Percentiles rank a stretch among this genome's conserved stretches.
phyloP scores from a whole-genome alignment of 2,113 vertebrate genomes.

The Elephantulus edwardii region DNA sequence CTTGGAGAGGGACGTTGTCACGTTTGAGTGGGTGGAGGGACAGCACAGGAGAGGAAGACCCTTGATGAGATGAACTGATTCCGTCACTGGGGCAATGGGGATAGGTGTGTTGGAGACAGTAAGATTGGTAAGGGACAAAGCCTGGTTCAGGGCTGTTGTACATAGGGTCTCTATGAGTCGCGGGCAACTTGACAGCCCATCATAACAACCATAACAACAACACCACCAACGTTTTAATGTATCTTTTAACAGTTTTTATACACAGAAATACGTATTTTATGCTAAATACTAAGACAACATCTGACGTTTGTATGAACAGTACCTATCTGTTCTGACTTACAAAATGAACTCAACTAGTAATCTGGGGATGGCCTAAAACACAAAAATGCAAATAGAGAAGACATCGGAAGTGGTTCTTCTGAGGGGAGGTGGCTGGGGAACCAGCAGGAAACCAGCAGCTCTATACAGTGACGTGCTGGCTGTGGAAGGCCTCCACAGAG shows the following conservation, averaged over 20 bases:
- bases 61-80: too few relatives aligned
- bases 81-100: too few relatives aligned
- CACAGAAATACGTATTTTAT: not conserved
- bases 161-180: too few relatives aligned
- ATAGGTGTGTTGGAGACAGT: too few relatives aligned
- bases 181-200: too few relatives aligned
- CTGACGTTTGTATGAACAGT: not conserved
- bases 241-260: not conserved
- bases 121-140: too few relatives aligned
- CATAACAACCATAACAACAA: too few relatives aligned
- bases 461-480: conserved; percentile 8
- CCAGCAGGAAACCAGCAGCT: conserved; percentile 51
- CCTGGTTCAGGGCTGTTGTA: too few relatives aligned
- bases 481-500: conserved; percentile 72
- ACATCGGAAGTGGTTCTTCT: not conserved
- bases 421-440: not conserved
- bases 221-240: too few relatives aligned
- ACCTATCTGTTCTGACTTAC: not conserved
- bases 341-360: not conserved
- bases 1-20: too few relatives aligned
- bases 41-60: too few relatives aligned
- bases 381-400: not conserved
- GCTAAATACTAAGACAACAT: not conserved
- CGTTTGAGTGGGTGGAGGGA: too few relatives aligned
- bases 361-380: not conserved